Evolutionary conservation across 2,888 invertebrate genomes (phyloP), one percentile per base, ranked within the genome.

Genomic region (Phyto melanocephala): DNA sequence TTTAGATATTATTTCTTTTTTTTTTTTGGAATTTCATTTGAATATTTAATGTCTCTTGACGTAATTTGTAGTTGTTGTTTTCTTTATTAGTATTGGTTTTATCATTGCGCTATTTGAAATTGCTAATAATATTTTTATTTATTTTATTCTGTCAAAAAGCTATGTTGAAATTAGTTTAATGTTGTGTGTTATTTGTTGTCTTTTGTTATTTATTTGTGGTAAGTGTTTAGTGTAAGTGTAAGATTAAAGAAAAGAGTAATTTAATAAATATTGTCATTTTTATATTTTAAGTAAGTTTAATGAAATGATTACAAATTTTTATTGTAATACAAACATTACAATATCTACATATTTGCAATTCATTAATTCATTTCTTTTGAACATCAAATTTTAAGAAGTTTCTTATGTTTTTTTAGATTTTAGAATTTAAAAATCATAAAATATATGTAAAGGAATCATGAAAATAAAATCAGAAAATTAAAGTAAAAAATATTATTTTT

Each of bases 1-100:
- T 65, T 79, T 42, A 71, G 63, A 65, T 78, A 56, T 56, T 63
- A 37, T 45, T 47, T 78, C 45, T 56, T 71, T 56, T 78, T 70
- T 60, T 47, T 58, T 72, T 54, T 65, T 56, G 35, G 24, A 33
- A 22, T 54, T 35, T 62, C 47, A 75, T 75, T 80, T 75, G 63
- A 50, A 80, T 80, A 70, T 45, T 70, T 80, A 80, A 80, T 76
- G 63, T 58, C 22, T 80, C 63, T 81, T 71, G 77, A 81, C 65
- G 54, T 71, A 65, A 65, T 63, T 75, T 80, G 71, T 52, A 28
- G 28, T 15, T 45, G 1, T 58, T 47, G 20, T 62, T 35, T 33
- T 56, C 4, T 10, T 65, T 13, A 58, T 24, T 40, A 42, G 35
- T 50, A 54, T 47, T 52, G 4, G 20, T 60, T 22, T 58, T 33